phyloP scores from a whole-genome alignment of 2,888 invertebrate species.

The Cheilosia impressa region DNA sequence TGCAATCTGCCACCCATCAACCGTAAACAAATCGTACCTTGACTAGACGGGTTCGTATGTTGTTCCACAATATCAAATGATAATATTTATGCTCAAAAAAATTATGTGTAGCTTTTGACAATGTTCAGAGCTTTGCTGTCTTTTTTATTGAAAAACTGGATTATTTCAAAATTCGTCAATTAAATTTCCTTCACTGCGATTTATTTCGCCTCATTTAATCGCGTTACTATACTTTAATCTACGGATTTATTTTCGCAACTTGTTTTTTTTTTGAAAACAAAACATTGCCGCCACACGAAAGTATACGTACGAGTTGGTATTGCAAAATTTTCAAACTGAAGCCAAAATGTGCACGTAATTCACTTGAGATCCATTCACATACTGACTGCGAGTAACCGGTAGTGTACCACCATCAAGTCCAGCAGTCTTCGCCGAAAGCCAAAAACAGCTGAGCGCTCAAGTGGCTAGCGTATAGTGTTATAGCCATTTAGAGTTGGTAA shows the following conservation, averaged over 20 bases:
- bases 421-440: conserved; percentile 22
- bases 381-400: conserved; percentile 65
- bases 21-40: conserved; percentile 52
- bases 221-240: neutral
- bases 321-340: conserved; percentile 45
- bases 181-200: conserved; percentile 9
- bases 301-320: conserved; percentile 21
- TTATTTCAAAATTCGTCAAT: conserved; percentile 38
- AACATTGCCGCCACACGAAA: conserved; percentile 31
- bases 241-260: conserved; percentile 46
- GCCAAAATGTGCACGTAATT: conserved; percentile 46
- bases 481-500: conserved; percentile 22
- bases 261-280: conserved; percentile 34
- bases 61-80: conserved; percentile 21
- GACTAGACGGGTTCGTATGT: conserved; percentile 17
- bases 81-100: conserved; percentile 13
- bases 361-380: conserved; percentile 68
- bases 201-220: conserved; percentile 16
- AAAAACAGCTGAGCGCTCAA: conserved; percentile 18
- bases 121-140: neutral
- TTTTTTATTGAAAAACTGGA: neutral
- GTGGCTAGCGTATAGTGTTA: conserved; percentile 19
- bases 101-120: neutral
- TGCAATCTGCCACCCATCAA: conserved; percentile 27
- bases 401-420: conserved; percentile 50